phyloP scores from a whole-genome alignment of 1,140 invertebrate genomes.

The Drosophila kepulauana region DNA sequence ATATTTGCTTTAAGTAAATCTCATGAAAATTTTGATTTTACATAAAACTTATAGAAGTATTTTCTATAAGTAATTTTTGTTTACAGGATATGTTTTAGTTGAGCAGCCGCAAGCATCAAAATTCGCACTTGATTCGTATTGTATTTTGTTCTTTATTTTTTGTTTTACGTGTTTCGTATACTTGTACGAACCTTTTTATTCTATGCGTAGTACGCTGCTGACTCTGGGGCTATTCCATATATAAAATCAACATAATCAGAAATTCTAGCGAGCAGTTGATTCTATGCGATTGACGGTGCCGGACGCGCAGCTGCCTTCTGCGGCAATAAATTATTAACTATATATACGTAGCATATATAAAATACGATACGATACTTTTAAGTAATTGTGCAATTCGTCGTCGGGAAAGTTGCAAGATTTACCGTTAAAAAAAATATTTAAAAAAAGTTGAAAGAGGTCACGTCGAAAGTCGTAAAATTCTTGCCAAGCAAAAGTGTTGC shows the following conservation, averaged over 20 bases:
- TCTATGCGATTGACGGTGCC: conserved; percentile 71
- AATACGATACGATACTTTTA: conserved; percentile 1
- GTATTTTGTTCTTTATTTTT: conserved; percentile 65
- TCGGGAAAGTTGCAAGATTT: conserved; percentile 65
- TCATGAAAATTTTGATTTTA: no score
- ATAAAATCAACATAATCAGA: conserved; percentile 84
- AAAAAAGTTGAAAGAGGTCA: background rate
- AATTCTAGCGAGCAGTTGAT: conserved; percentile 79
- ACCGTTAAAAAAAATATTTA: conserved; percentile 20
- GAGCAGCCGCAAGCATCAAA: background rate
- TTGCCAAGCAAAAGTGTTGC: background rate
- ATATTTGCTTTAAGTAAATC: no score
- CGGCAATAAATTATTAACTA: conserved; percentile 15
- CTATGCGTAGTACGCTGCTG: conserved; percentile 65
- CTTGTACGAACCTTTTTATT: conserved; percentile 61
- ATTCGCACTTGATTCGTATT: conserved; percentile 49
- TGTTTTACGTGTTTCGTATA: conserved; percentile 67
- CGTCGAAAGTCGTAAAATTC: conserved; percentile 5
- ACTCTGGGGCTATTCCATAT: conserved; percentile 60
- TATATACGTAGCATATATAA: background rate
- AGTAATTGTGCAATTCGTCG: conserved; percentile 72
- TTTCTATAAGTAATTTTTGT: no score
- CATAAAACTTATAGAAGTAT: no score
- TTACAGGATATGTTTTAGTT: conserved; percentile 20
- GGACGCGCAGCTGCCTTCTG: conserved; percentile 55